Conservation (phyloP, 2,797 vertebrate species). For the Gallirallus australis region DNA sequence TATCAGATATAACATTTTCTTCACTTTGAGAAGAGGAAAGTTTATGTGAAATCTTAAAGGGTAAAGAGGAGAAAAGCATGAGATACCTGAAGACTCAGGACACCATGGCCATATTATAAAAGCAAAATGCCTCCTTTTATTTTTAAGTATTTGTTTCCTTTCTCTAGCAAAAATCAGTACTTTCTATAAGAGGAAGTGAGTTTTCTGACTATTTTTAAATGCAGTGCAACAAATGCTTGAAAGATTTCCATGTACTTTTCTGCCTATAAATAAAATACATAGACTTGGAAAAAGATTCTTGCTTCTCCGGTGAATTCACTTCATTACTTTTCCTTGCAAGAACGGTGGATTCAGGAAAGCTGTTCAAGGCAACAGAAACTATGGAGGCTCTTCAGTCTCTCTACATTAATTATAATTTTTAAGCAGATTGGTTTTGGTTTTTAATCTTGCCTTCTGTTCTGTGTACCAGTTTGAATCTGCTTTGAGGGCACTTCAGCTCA, state of each 20-base stretch:
- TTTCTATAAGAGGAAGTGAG: background rate
- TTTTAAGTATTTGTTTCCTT: background rate
- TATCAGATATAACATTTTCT: background rate
- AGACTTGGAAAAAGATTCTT: background rate
- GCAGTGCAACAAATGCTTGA: background rate
- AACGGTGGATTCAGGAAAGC: background rate
- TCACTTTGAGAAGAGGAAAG: background rate
- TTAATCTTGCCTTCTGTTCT: conserved; percentile 19
- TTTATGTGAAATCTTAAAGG: background rate
- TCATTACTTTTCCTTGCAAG: background rate
- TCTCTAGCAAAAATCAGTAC: background rate
- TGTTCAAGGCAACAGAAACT: background rate
- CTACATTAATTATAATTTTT: conserved; percentile 19
- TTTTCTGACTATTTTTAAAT: background rate
- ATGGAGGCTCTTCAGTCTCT: background rate
- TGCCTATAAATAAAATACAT: rapidly evolving
- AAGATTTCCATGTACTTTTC: background rate
- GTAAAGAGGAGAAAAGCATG: background rate
- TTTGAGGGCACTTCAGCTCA: background rate
- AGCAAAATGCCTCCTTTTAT: rapidly evolving
- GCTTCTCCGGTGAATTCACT: background rate
- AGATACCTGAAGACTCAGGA: rapidly evolving
- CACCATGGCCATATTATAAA: background rate
- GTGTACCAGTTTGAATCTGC: background rate
- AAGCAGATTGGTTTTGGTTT: background rate